Evolutionary conservation across 2,888 invertebrate species (phyloP).

Genomic region (Panopea generosa): DNA sequence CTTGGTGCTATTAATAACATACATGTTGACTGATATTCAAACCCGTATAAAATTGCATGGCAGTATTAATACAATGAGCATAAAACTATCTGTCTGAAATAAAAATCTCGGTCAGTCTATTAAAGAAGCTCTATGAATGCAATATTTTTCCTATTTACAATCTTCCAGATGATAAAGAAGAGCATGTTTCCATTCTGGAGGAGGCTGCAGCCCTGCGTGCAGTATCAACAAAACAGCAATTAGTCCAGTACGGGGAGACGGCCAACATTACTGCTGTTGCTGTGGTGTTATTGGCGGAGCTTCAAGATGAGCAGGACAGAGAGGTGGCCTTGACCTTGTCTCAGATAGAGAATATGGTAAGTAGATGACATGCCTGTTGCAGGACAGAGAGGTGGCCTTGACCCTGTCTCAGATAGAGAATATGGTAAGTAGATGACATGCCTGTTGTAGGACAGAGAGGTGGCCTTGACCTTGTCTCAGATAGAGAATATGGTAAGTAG

Average conservation of each 20-base stretch:
- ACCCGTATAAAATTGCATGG: no score
- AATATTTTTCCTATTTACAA: no score
- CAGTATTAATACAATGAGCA: no score
- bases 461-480: conserved; percentile 67
- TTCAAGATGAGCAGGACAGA: conserved; percentile 79
- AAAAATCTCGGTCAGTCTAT: no score
- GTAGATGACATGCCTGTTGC: no score
- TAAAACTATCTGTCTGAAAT: no score
- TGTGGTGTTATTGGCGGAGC: conserved; percentile 69
- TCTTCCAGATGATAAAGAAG: conserved; percentile 74
- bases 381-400: no score
- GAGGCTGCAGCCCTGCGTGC: conserved; percentile 81
- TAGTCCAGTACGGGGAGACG: conserved; percentile 36
- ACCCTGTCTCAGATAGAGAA: no score
- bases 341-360: conserved; percentile 66
- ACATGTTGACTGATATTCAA: no score
- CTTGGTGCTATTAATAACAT: no score
- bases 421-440: no score
- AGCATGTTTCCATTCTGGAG: conserved; percentile 77
- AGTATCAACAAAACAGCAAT: conserved; percentile 65
- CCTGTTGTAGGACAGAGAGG: conserved; percentile 79
- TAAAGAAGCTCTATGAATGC: no score
- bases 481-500: conserved; percentile 69
- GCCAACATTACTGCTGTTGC: conserved; percentile 66
- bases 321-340: conserved; percentile 73